phyloP scores from a whole-genome alignment of 1,140 invertebrate genomes.

The Magallana gigas region DNA sequence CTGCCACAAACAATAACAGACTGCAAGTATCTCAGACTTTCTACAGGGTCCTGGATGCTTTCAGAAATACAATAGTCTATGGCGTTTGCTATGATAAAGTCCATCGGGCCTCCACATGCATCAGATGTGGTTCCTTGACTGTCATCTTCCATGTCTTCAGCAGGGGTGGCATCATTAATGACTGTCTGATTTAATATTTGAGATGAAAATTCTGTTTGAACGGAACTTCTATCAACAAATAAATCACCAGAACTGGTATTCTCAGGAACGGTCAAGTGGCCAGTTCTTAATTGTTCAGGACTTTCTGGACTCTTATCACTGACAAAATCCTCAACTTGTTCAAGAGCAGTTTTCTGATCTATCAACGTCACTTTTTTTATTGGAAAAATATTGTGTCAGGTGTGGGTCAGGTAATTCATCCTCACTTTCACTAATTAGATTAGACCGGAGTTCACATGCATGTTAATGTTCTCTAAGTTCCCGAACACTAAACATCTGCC shows the following conservation, averaged over 20 bases:
- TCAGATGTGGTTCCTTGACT: neutral
- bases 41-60: constrained; percentile 47
- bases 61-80: constrained; percentile 38
- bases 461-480: neutral
- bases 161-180: neutral
- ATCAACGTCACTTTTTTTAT: too few species aligned
- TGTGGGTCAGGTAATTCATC: constrained; percentile 21
- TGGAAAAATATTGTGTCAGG: neutral
- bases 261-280: neutral
- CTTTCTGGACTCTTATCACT: neutral
- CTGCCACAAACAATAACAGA: constrained; percentile 46
- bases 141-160: neutral
- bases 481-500: constrained; percentile 10
- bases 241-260: neutral
- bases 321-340: neutral
- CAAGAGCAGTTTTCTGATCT: too few species aligned
- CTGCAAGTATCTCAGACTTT: constrained; percentile 51
- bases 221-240: neutral
- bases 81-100: constrained; percentile 28
- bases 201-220: neutral
- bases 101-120: neutral
- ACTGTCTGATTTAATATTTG: neutral
- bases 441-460: neutral
- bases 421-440: neutral
- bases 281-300: neutral